phyloP scores from a whole-genome alignment of 2,797 vertebrate species.

The Echeneis naucrates region DNA sequence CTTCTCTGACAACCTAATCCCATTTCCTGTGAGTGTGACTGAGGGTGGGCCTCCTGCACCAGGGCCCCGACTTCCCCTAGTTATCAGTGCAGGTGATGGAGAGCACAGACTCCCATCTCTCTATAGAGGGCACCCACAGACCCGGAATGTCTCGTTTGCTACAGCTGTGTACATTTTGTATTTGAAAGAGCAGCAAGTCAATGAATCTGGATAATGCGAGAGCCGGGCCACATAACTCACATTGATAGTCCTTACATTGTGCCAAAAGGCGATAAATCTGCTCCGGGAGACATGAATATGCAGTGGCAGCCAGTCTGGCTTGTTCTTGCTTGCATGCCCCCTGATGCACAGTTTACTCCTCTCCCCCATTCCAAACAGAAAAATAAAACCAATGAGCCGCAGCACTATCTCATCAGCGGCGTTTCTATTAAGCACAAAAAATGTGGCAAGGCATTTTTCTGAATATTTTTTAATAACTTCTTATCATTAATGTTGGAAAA shows the following conservation, averaged over 20 bases:
- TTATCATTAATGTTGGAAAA: slow-evolving; percentile 42
- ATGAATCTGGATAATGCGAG: slow-evolving; percentile 92
- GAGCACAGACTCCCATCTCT: slow-evolving; percentile 83
- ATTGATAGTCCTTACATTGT: slow-evolving; percentile 88
- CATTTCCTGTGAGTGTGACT: slow-evolving; percentile 42
- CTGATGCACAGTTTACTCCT: slow-evolving; percentile 76
- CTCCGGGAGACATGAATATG: slow-evolving; percentile 86
- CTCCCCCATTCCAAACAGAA: slow-evolving; percentile 70
- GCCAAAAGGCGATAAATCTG: slow-evolving; percentile 89
- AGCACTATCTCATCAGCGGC: slow-evolving; percentile 73
- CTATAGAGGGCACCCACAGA: slow-evolving; percentile 93
- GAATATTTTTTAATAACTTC: slow-evolving; percentile 48
- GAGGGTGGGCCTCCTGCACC: slow-evolving; percentile 56
- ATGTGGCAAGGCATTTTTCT: slow-evolving; percentile 52
- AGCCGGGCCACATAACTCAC: slow-evolving; percentile 91
- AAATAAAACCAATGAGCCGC: slow-evolving; percentile 83
- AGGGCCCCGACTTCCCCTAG: slow-evolving; percentile 61
- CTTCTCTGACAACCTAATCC: too few relatives aligned
- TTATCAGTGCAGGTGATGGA: slow-evolving; percentile 71
- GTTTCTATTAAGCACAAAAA: slow-evolving; percentile 73
- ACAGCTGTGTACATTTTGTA: slow-evolving; percentile 78
- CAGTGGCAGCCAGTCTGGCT: slow-evolving; percentile 81
- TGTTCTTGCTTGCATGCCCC: slow-evolving; percentile 73
- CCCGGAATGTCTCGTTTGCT: slow-evolving; percentile 87
- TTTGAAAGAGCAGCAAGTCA: slow-evolving; percentile 86